These are phyloP conservation scores for Serinus canaria DNA, from an alignment of 2,113 vertebrate species.

Conservation along the genomic window DNA sequence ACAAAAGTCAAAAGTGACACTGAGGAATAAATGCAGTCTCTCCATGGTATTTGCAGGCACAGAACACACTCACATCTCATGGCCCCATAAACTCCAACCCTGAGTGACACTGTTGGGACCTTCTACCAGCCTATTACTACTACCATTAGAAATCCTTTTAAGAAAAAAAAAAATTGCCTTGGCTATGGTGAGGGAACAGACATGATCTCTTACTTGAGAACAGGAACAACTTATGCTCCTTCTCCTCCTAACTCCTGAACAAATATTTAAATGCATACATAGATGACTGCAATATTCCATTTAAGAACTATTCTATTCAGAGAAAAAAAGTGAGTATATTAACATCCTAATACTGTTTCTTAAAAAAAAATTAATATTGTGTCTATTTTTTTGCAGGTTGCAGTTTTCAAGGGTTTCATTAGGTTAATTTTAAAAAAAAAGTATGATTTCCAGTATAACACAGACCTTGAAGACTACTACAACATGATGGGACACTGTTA, in stretches of 20 bases:
- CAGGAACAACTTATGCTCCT: not conserved
- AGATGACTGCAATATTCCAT: not conserved
- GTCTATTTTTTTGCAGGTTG: not conserved
- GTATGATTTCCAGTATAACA: not conserved
- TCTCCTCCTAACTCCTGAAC: not conserved
- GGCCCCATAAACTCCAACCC: not conserved
- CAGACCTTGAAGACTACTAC: not conserved
- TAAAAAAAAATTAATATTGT: not conserved
- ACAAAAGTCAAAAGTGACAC: not conserved
- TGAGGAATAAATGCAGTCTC: not conserved
- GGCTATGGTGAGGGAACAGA: no score
- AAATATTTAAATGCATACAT: not conserved
- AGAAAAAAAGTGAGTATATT: not conserved
- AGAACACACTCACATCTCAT: not conserved
- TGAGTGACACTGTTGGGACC: rapidly evolving
- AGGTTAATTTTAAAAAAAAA: no score
- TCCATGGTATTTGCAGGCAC: not conserved
- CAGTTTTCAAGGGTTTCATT: not conserved
- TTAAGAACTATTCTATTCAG: not conserved
- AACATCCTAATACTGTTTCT: not conserved
- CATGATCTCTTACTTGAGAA: not conserved
- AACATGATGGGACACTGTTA: not conserved
- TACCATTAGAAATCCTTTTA: not conserved
- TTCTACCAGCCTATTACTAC: not conserved
- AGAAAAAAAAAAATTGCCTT: not conserved